Evolutionary conservation across 2,888 invertebrate genomes (phyloP), one percentile per base, ranked within the genome.

Genomic region (Apeira syringaria): DNA sequence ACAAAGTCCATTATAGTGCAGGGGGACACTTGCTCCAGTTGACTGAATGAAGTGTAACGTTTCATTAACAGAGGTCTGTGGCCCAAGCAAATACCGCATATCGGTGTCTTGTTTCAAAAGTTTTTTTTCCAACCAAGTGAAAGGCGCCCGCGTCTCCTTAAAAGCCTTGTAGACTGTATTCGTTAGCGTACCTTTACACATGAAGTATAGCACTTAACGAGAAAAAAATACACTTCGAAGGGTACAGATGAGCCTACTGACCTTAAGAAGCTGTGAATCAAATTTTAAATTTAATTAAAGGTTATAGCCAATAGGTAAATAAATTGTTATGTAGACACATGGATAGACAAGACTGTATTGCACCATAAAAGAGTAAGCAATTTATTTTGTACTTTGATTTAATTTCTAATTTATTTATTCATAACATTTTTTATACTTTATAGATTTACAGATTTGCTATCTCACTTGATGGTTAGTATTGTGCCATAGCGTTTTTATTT

Each of bases 31-130:
- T 70, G 71, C 68, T 71, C 68, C 74, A 74, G 70, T 70, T 72
- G 68, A 74, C 68, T 80, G 78, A 83, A 80, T 80, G 76, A 80
- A 80, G 75, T 78, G 75, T 80, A 80, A 76, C 74, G 68, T 82
- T 80, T 77, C 77, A 81, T 80, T 79, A 81, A 75, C 74, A 76
- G 71, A 69, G 70, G 65, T 73, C 68, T 61, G 69, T 68, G 70
- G 69, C 35, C 29, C 41, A 35, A 70, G 72, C 72, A 77, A 77
- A 79, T 74, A 78, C 69, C 64, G 64, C 67, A 68, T 65, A 74
- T 80, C 75, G 83, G 82, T 82, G 75, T 83, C 79, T 79, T 80
- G 76, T 86, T 84, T 79, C 81, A 79, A 77, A 71, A 64, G 52
- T 55, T 65, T 72, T 69, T 34, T 79, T 83, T 77, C 28, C 67